phyloP scores from a whole-genome alignment of 1,140 invertebrate genomes.

The Hyles euphorbiae region DNA sequence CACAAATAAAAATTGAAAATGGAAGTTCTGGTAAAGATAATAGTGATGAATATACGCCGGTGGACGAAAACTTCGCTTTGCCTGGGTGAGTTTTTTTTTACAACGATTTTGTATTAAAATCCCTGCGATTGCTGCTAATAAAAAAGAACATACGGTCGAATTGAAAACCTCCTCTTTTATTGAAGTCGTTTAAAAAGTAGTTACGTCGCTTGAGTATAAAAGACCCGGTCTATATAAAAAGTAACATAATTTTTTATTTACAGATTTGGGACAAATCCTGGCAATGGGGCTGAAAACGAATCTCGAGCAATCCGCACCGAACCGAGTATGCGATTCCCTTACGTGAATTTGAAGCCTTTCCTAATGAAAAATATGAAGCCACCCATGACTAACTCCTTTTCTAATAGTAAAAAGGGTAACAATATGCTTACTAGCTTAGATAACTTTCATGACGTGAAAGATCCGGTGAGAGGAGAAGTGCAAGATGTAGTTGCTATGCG shows the following conservation, averaged over 20 bases:
- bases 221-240: not conserved
- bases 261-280: conserved; percentile 57
- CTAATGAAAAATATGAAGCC: conserved; percentile 54
- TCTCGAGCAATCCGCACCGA: conserved; percentile 65
- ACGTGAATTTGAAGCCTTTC: conserved; percentile 62
- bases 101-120: not conserved
- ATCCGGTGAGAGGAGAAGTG: conserved; percentile 62
- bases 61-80: conserved; percentile 59
- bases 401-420: conserved; percentile 44
- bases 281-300: conserved; percentile 65
- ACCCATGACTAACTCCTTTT: conserved; percentile 24
- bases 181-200: too few relatives aligned
- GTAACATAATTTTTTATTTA: conserved; percentile 4
- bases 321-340: conserved; percentile 58
- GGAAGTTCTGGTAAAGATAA: conserved; percentile 21
- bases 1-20: conserved; percentile 13
- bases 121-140: not conserved
- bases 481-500: conserved; percentile 47
- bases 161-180: too few relatives aligned
- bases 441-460: conserved; percentile 53
- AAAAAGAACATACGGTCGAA: not conserved
- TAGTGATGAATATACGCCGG: conserved; percentile 17
- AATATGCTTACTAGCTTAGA: conserved; percentile 56
- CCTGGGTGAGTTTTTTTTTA: conserved; percentile 50
- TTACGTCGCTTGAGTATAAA: too few relatives aligned